Base-by-base conservation (phyloP, 2,797 vertebrate species). In the Craterocephalus amniculus region DNA sequence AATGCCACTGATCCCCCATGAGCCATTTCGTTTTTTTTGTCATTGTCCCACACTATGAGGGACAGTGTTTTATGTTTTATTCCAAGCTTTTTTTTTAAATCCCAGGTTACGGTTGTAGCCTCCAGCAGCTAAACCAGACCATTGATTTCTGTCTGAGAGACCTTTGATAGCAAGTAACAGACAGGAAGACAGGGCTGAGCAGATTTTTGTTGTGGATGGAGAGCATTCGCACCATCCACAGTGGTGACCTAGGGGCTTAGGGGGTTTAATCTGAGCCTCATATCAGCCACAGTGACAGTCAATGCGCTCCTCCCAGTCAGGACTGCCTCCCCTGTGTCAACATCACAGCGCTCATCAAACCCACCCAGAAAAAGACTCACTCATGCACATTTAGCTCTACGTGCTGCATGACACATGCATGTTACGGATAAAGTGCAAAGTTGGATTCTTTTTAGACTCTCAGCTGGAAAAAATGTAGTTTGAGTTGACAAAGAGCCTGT, bases 251-350 rank as follows among this genome's bases (percentile, higher is more conserved):
- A 55, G 0, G 31, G 38, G 55, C 75, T 78, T 7, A 49, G 57
- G 18, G 38, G 79, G 63, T 61, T 58, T 70, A 86, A 71, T 86
- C 84, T 69, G 74, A 83, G 81, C 75, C 71, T 75, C 76, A 81
- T 10, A 79, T 89, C 77, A 57, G 27, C 52, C 74, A 32, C 71
- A 27, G 63, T 81, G 81, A 80, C 81, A 77, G 73, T 80, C 71
- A 73, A 67, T 87, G 79, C 67, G 63, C 66, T 78, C 16, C 9
- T 74, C 62, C 67, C 45, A 72, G 48, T 61, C 74, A 55, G 8
- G 45, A 43, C 12, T 14, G 0, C 13, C 58, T 75, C 58, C 43
- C 16, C 40, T 38, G 22, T 69, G 73, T 76, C 59, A 51, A 45
- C 69, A 75, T 6, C 20, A 35, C 35, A 26, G 2, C 26, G 7